phyloP scores from a whole-genome alignment of 2,797 vertebrate genomes.

The Caiman crocodilus region DNA sequence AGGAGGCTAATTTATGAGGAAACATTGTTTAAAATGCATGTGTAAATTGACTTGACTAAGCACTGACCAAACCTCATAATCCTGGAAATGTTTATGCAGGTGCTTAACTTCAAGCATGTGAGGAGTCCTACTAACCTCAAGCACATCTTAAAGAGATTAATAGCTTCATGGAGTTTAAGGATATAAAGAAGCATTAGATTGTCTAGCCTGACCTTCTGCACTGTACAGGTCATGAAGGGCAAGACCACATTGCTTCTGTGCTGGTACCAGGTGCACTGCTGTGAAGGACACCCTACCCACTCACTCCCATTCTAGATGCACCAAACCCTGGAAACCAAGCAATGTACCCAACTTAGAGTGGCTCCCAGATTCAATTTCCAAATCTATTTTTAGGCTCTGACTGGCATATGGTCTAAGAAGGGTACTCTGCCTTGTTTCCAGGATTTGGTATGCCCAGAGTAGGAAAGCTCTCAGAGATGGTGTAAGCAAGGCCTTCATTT shows the following conservation, averaged over 20 bases:
- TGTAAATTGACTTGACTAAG: slow-evolving; percentile 5
- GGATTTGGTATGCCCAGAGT: too few relatives aligned
- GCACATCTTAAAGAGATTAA: slow-evolving; percentile 32
- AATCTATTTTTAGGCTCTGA: too few relatives aligned
- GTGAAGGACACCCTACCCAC: too few relatives aligned
- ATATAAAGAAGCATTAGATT: slow-evolving; percentile 26
- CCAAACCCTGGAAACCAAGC: too few relatives aligned
- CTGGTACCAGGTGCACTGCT: too few relatives aligned
- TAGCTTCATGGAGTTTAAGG: slow-evolving; percentile 59
- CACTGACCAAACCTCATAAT: slow-evolving; percentile 51
- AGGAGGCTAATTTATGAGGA: slow-evolving; percentile 30
- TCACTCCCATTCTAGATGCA: too few relatives aligned
- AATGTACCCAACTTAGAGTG: too few relatives aligned
- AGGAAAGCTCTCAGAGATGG: too few relatives aligned
- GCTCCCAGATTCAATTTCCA: too few relatives aligned
- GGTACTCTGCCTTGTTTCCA: too few relatives aligned
- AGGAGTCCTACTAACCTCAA: slow-evolving; percentile 41
- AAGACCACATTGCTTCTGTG: too few relatives aligned
- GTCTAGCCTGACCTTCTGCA: slow-evolving; percentile 27
- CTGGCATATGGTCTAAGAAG: too few relatives aligned
- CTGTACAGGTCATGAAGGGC: not conserved
- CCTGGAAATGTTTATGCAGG: slow-evolving; percentile 34
- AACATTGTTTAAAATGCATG: not conserved
- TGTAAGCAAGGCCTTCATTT: not conserved
- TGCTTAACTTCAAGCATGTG: slow-evolving; percentile 50